Conservation (phyloP, 2,797 vertebrate species). For the Sphenopsis melanotis region DNA sequence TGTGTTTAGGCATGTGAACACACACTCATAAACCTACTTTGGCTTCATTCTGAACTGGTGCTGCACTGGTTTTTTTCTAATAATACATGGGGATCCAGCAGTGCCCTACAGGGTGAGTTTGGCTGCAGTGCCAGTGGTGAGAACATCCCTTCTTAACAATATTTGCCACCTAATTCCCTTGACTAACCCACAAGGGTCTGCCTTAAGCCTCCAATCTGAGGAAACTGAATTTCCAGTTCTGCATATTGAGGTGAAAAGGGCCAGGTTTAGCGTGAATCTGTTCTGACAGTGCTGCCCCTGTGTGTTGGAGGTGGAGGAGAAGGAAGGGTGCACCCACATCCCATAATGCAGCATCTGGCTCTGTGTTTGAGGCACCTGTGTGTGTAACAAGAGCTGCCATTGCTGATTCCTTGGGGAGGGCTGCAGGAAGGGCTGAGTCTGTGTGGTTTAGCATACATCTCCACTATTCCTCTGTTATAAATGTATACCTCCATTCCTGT, state of each 20-base stretch:
- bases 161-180: neutral
- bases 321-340: rapidly evolving
- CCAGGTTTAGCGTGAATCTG: neutral
- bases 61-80: neutral
- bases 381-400: neutral
- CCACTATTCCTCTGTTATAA: neutral
- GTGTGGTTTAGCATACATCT: neutral
- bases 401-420: neutral
- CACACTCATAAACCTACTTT: neutral
- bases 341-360: neutral
- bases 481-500: neutral
- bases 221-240: neutral
- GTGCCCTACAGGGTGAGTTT: neutral
- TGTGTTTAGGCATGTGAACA: neutral
- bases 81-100: rapidly evolving
- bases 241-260: neutral
- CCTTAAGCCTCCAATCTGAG: neutral
- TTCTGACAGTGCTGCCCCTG: neutral
- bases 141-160: neutral
- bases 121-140: neutral
- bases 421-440: neutral
- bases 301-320: neutral
- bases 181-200: neutral
- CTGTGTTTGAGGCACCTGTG: neutral
- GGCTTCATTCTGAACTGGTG: neutral